Evolutionary conservation across 1,140 invertebrate species (phyloP), one percentile per base, ranked within the genome.

Genomic region (Ericerus pela): DNA sequence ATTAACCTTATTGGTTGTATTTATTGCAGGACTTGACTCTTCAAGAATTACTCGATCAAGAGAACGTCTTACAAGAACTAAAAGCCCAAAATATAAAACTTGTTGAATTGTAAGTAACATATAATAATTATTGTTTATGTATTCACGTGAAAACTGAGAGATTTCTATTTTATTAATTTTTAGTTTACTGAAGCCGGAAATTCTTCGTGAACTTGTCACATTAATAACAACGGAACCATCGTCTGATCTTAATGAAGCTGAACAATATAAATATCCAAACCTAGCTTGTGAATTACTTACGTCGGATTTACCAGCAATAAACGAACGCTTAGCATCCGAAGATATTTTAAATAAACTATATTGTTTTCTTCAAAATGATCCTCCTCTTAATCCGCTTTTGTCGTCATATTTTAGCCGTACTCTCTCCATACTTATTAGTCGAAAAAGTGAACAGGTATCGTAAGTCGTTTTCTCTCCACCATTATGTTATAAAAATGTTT

Each of bases 321-420:
- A 86, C 69, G 88, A 94, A 71, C 81, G 80, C 61, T 72, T 96
- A 58, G 84, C 86, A 52, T 79, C 76, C 53, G 82, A 90, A 65
- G 75, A 82, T 62, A 76, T 91, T 59, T 75, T 96, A 63, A 76
- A 81, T 61, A 84, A 88, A 67, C 73, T 97, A 43, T 96, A 90
- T 73, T 79, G 80, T 62, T 96, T 95, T 75, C 75, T 95, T 61
- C 83, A 93, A 68, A 78, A 77, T 54, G 82, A 90, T 58, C 79
- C 85, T 66, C 84, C 86, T 30, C 75, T 96, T 41, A 96, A 97
- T 76, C 90, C 93, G 57, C 72, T 97, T 53, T 76, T 96, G 63
- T 90, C 92, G 30, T 94, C 89, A 60, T 96, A 93, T 77, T 94
- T 95, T 74, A 92, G 87, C 70, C 93, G 92, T 78, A 89, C 88